Percentiles rank a stretch among this genome's conserved stretches.
phyloP scores from a whole-genome alignment of 2,797 vertebrate genomes.

The Tapirus indicus region DNA sequence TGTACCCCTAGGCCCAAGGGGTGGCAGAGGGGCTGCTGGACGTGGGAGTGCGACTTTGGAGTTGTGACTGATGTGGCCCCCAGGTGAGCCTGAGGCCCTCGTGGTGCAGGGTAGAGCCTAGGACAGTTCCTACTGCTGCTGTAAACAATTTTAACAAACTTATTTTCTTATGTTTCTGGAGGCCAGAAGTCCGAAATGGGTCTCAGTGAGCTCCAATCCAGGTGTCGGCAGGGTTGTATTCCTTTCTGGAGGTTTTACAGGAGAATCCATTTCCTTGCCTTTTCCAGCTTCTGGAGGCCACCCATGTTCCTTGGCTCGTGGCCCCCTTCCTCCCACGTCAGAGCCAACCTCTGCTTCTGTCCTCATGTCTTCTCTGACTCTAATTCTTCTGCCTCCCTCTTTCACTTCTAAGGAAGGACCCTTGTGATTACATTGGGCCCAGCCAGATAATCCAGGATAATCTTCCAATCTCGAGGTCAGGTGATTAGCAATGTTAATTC shows the following conservation, averaged over 20 bases:
- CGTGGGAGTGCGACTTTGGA: neutral
- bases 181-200: neutral
- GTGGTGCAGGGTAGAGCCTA: neutral
- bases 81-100: neutral
- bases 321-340: neutral
- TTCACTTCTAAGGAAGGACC: neutral
- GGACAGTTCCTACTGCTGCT: neutral
- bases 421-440: neutral
- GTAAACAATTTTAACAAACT: neutral
- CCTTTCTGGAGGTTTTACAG: neutral
- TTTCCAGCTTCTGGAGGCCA: neutral
- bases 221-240: neutral
- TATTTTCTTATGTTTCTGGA: neutral
- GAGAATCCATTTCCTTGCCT: neutral
- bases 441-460: neutral
- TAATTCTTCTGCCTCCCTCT: neutral
- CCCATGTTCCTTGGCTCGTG: neutral
- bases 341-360: neutral
- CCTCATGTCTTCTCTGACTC: neutral
- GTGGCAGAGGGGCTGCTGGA: neutral
- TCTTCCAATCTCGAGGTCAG: neutral
- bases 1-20: neutral
- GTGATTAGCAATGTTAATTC: neutral
- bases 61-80: neutral
- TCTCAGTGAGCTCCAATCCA: neutral